Percentiles rank a stretch among this genome's conserved stretches.
Conservation (phyloP, 2,888 invertebrate genomes). For the Trachelus tabidus region DNA sequence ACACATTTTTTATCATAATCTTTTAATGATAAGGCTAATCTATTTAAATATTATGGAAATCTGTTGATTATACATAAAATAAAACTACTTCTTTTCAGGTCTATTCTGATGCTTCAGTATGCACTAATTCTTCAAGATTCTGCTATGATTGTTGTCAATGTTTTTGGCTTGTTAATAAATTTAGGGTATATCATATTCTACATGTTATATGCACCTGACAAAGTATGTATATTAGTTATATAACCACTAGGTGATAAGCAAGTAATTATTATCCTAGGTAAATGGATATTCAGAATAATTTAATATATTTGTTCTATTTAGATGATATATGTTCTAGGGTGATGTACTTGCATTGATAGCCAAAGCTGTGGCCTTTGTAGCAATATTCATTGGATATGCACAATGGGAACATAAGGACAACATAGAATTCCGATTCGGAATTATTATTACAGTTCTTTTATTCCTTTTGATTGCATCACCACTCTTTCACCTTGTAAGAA, state of each 20-base stretch:
- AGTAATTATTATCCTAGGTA: neutral
- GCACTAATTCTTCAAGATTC: constrained; percentile 79
- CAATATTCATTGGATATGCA: constrained; percentile 74
- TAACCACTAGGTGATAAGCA: neutral
- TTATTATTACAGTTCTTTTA: constrained; percentile 77
- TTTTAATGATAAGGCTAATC: neutral
- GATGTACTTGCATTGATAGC: constrained; percentile 61
- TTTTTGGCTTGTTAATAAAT: constrained; percentile 79
- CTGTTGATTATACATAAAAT: neutral
- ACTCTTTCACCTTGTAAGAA: constrained; percentile 75
- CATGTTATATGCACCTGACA: constrained; percentile 72
- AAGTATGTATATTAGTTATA: constrained; percentile 44
- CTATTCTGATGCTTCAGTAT: constrained; percentile 80
- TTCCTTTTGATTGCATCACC: constrained; percentile 78
- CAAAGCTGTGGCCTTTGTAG: constrained; percentile 70
- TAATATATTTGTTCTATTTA: neutral
- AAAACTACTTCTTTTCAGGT: constrained; percentile 68
- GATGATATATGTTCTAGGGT: constrained; percentile 31
- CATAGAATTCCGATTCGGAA: constrained; percentile 78
- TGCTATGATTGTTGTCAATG: constrained; percentile 83
- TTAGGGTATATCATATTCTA: constrained; percentile 75
- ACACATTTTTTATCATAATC: neutral
- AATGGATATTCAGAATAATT: neutral
- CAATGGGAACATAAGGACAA: constrained; percentile 74
- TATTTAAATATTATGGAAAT: neutral